Evolutionary conservation across 2,113 vertebrate species (phyloP).

Genomic region (Galbula dea): DNA sequence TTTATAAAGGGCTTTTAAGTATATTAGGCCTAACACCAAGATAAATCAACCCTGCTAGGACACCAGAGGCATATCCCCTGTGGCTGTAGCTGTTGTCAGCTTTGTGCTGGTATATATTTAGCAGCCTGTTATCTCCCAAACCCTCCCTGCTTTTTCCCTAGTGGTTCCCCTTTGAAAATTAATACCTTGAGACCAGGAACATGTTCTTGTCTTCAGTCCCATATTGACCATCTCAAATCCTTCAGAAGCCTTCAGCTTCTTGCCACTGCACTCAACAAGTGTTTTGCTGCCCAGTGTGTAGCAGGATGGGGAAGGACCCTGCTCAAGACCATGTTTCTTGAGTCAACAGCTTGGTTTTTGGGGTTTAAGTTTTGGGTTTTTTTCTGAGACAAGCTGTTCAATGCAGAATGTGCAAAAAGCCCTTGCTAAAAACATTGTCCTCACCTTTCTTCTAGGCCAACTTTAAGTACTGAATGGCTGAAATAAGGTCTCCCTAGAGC

Average conservation of each 20-base stretch:
- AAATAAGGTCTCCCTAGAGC: too few species aligned
- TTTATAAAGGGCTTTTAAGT: constrained; percentile 65
- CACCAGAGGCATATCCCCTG: constrained; percentile 45
- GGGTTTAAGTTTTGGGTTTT: too few species aligned
- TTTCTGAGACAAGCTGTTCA: not conserved
- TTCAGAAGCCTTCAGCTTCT: not conserved
- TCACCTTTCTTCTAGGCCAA: too few species aligned
- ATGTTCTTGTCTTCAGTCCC: not conserved
- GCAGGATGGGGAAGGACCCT: not conserved
- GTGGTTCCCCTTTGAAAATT: not conserved
- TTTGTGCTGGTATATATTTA: constrained; percentile 36
- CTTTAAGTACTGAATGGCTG: too few species aligned
- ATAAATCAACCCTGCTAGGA: constrained; percentile 52
- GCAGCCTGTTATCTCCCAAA: not conserved
- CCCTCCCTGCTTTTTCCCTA: not conserved
- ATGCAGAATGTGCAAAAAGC: not conserved
- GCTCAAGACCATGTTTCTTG: not conserved
- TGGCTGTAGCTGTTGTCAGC: constrained; percentile 49
- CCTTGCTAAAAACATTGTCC: too few species aligned
- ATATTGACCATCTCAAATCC: not conserved
- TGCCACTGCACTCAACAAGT: not conserved
- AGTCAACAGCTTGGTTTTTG: too few species aligned
- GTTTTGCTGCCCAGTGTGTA: not conserved
- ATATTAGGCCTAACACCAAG: constrained; percentile 65
- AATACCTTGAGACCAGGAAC: not conserved